Percentiles rank a stretch among this genome's conserved stretches.
Conservation (phyloP, 2,888 invertebrate species). For the Chymomyza amoena region DNA sequence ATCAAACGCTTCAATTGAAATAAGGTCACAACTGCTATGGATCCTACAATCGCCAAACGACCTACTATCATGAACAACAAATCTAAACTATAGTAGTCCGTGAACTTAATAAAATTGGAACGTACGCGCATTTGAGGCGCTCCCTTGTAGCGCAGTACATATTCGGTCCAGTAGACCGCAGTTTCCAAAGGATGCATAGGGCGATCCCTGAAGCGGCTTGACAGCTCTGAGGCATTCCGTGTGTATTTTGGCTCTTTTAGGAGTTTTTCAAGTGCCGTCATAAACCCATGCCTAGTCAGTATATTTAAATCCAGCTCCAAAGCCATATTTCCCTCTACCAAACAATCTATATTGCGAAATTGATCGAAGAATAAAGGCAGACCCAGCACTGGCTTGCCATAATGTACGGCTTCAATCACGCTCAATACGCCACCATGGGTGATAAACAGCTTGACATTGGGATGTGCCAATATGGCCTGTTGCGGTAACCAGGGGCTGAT, state of each 20-base stretch:
- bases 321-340: constrained; percentile 75
- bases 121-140: too few species aligned
- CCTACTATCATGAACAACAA: too few species aligned
- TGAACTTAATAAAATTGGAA: too few species aligned
- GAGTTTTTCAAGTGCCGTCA: constrained; percentile 43
- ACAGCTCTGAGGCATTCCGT: not conserved
- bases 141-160: too few species aligned
- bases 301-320: constrained; percentile 67
- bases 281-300: constrained; percentile 61
- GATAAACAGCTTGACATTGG: constrained; percentile 78
- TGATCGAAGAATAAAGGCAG: constrained; percentile 80
- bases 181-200: not conserved
- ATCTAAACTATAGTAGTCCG: constrained; percentile 50
- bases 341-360: constrained; percentile 78
- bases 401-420: constrained; percentile 78
- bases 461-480: constrained; percentile 78
- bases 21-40: not conserved
- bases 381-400: constrained; percentile 79
- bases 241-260: constrained; percentile 27
- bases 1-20: not conserved
- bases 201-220: constrained; percentile 10
- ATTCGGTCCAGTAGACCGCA: not conserved
- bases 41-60: too few species aligned
- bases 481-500: constrained; percentile 77
- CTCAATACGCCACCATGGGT: constrained; percentile 79